phyloP scores from a whole-genome alignment of 2,113 vertebrate genomes.

The Corydoras maculifer region DNA sequence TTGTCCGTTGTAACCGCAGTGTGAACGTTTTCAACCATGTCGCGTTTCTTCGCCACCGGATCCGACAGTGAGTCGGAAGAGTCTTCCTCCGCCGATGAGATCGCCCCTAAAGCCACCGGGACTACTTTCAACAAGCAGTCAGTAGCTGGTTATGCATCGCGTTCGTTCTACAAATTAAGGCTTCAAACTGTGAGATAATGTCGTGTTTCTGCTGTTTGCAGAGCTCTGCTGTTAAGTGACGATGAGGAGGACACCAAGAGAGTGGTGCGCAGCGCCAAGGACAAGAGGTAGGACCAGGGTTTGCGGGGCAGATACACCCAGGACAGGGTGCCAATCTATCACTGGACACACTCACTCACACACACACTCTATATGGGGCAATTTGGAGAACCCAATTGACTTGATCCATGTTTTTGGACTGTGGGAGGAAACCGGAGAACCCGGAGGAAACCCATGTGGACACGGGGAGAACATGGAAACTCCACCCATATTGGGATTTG shows the following conservation, averaged over 20 bases:
- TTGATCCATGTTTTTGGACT: no score
- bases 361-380: no score
- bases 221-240: conserved; percentile 78
- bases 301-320: no score
- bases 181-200: neutral
- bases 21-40: conserved; percentile 60
- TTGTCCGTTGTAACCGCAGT: conserved; percentile 37
- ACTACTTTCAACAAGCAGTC: conserved; percentile 78
- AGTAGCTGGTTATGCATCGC: conserved; percentile 43
- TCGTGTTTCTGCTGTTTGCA: conserved; percentile 40
- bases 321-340: no score
- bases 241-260: conserved; percentile 90
- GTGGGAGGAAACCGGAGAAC: no score
- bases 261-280: conserved; percentile 86
- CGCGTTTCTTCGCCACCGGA: conserved; percentile 84
- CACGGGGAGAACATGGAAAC: no score
- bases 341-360: no score
- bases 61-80: conserved; percentile 89
- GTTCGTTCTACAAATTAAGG: neutral
- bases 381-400: no score
- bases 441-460: no score
- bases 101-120: conserved; percentile 76
- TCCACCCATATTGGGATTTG: no score
- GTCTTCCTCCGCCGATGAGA: conserved; percentile 77
- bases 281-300: conserved; percentile 70